Base-by-base conservation (phyloP, 2,113 vertebrate genomes). In the Aleadryas rufinucha region DNA sequence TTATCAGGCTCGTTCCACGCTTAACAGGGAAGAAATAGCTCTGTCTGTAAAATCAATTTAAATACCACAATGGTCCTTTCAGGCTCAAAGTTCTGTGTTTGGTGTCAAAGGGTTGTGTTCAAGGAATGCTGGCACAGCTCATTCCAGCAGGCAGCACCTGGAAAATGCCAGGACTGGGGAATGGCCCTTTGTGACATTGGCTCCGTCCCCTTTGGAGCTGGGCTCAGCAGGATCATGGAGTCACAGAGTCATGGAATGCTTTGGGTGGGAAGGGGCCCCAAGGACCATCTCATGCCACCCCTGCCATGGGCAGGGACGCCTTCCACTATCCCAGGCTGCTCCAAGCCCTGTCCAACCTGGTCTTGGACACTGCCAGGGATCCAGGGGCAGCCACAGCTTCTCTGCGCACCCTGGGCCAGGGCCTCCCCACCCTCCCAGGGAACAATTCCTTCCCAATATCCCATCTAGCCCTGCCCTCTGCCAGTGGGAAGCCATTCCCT, bases 221-320 rank as follows among this genome's bases (percentile, higher is more conserved):
- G 30, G 7, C 54, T 65, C 39, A 47, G 20, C 6, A 23, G 9
- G 11, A 8, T 12, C 26, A 16, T 11, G 50, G 50, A 42, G 15
- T 5, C 35, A 47, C 22, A 8, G 57, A 49, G 2, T 4, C 39
- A 19, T 8, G 41, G 56, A 20, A 41, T 26, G 75, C 0, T 10
- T n/a, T 42, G 57, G 56, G 35, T 80, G 9, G 75, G 35, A 49
- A 42, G 11, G 19, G 65, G 22, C 49, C 3, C 6, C 3, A 3
- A 41, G 19, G 7, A 3, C 1, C 35, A 33, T 10, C 52, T 0
- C 0, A 1, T 18, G 0, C 45, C 53, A 10, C 7, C 11, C 33
- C 15, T 16, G 27, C 60, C 54, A 10, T 13, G 54, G 28, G 7
- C 63, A 68, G 63, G 45, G 53, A 33, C 63, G 37, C 27, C 54